phyloP scores from a whole-genome alignment of 2,888 invertebrate genomes.

The Ecdyonurus torrentis region DNA sequence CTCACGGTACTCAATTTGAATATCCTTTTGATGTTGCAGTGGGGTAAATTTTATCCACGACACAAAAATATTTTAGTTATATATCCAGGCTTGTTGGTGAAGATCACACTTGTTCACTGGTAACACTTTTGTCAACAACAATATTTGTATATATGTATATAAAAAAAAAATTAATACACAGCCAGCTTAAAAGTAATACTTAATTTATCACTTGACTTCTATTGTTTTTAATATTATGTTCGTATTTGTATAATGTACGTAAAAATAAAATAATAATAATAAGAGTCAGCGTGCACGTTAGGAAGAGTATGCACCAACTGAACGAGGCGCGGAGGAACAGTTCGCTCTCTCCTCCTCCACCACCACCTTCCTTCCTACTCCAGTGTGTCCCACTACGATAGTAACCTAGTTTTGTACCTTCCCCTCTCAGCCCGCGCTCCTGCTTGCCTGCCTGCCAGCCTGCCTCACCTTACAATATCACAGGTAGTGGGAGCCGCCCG shows the following conservation, averaged over 20 bases:
- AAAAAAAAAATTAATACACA: too few relatives aligned
- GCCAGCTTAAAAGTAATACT: neutral
- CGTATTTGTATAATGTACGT: neutral
- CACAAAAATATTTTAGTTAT: too few relatives aligned
- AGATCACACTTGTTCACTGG: neutral
- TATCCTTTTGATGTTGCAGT: too few relatives aligned
- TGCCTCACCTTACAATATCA: too few relatives aligned
- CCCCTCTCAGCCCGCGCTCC: neutral
- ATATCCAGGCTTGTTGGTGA: too few relatives aligned
- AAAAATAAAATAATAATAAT: neutral
- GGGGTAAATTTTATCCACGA: too few relatives aligned
- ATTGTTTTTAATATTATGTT: neutral
- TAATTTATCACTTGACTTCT: neutral
- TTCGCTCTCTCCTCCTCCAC: neutral
- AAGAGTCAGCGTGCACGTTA: neutral
- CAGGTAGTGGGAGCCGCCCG: neutral
- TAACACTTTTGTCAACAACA: neutral
- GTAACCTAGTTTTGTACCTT: neutral
- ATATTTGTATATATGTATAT: too few relatives aligned
- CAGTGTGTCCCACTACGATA: slow-evolving; percentile 2
- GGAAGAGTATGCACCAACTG: neutral
- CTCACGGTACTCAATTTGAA: neutral
- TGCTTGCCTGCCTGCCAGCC: neutral
- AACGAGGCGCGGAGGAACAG: neutral
- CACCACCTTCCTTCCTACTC: neutral